Evolutionary conservation across 2,888 invertebrate species (phyloP).

Genomic region (Drepanosiphum platanoidis): DNA sequence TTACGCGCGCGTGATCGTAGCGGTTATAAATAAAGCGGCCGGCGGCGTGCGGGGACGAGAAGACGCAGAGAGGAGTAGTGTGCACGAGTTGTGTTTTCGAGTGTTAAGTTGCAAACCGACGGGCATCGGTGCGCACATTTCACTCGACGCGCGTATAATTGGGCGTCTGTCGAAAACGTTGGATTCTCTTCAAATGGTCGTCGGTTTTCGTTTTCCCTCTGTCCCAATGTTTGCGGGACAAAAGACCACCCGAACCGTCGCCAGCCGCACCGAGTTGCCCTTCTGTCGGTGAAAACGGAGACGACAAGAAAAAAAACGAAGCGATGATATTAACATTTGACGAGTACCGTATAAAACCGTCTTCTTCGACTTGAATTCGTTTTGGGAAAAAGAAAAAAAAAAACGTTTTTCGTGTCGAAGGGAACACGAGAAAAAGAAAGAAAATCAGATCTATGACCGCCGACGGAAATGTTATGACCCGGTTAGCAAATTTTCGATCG

Average conservation of each 20-base stretch:
- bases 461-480: too few relatives aligned
- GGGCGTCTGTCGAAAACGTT: slow-evolving; percentile 7
- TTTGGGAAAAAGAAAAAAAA: too few relatives aligned
- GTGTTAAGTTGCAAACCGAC: slow-evolving; percentile 20
- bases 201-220: background rate
- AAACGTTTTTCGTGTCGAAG: too few relatives aligned
- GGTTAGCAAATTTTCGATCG: too few relatives aligned
- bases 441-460: too few relatives aligned
- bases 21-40: background rate
- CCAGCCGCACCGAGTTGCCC: background rate
- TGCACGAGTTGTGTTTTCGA: too few relatives aligned
- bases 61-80: background rate
- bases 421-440: too few relatives aligned
- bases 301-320: too few relatives aligned
- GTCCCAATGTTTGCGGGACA: background rate
- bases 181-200: slow-evolving; percentile 28
- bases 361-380: too few relatives aligned
- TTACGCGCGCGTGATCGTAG: background rate
- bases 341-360: too few relatives aligned
- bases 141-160: slow-evolving; percentile 49
- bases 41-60: too few relatives aligned
- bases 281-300: background rate
- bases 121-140: slow-evolving; percentile 16
- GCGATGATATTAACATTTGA: too few relatives aligned
- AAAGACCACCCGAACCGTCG: background rate